These are phyloP conservation scores for Patiria miniata DNA, from an alignment of 35 echinoderm and acorn worm genomes.

Conservation along the genomic window DNA sequence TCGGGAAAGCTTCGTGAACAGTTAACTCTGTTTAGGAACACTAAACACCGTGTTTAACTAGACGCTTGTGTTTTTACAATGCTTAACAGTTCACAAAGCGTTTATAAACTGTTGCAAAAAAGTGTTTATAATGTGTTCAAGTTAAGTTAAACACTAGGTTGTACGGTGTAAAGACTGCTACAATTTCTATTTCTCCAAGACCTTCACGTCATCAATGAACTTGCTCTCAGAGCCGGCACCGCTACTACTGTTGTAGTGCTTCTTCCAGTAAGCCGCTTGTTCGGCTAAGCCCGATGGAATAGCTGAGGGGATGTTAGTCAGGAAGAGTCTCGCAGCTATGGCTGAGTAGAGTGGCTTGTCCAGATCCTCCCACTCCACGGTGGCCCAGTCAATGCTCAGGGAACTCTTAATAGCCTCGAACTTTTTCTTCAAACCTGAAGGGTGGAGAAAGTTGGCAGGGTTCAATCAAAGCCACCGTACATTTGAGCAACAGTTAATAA, in stretches of 20 bases:
- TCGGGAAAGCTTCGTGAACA: too few relatives aligned
- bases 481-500: too few relatives aligned
- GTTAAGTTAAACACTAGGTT: too few relatives aligned
- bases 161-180: too few relatives aligned
- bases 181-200: neutral
- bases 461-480: too few relatives aligned
- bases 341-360: slow-evolving; percentile 11
- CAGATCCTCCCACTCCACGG: neutral
- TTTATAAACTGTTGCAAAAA: too few relatives aligned
- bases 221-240: neutral
- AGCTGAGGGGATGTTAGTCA: neutral
- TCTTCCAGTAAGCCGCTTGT: slow-evolving; percentile 26
- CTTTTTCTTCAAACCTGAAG: neutral
- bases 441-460: too few relatives aligned
- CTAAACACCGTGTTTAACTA: too few relatives aligned
- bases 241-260: neutral
- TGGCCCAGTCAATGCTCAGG: neutral
- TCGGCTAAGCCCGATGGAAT: neutral
- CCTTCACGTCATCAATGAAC: slow-evolving; percentile 2
- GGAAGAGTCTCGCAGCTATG: neutral
- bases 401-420: neutral
- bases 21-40: too few relatives aligned
- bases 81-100: too few relatives aligned
- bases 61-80: too few relatives aligned
- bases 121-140: too few relatives aligned